phyloP scores from a whole-genome alignment of 2,888 invertebrate genomes.

The Acanthoscelides obtectus region DNA sequence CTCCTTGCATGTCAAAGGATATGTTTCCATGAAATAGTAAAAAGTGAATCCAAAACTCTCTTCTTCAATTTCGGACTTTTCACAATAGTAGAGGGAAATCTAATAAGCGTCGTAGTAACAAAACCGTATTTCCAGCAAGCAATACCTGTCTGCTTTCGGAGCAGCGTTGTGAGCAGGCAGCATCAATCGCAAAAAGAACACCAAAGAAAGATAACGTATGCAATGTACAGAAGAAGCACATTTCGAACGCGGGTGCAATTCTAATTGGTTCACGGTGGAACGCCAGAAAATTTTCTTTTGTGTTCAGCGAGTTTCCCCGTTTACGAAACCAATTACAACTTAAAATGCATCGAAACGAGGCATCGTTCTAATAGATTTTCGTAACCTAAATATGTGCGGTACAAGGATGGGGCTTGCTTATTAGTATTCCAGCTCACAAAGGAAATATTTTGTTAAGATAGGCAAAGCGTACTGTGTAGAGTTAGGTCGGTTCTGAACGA shows the following conservation, averaged over 20 bases:
- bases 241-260: neutral
- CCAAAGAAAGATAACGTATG: neutral
- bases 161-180: neutral
- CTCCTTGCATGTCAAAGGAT: no score
- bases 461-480: no score
- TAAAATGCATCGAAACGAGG: neutral
- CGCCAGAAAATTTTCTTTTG: neutral
- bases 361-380: neutral
- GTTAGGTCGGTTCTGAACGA: no score
- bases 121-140: neutral
- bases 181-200: neutral
- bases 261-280: neutral
- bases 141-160: neutral
- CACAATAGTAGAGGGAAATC: neutral
- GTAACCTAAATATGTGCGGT: neutral
- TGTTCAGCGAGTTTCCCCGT: neutral
- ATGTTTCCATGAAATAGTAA: no score
- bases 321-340: neutral
- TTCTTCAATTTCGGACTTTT: neutral
- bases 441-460: no score
- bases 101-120: neutral
- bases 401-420: no score
- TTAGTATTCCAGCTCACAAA: no score
- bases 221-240: neutral
- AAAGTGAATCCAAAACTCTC: neutral